Percentiles rank a stretch among this genome's conserved stretches.
Conservation (phyloP, 2,888 invertebrate species). For the Hirtodrosophila alboralis region DNA sequence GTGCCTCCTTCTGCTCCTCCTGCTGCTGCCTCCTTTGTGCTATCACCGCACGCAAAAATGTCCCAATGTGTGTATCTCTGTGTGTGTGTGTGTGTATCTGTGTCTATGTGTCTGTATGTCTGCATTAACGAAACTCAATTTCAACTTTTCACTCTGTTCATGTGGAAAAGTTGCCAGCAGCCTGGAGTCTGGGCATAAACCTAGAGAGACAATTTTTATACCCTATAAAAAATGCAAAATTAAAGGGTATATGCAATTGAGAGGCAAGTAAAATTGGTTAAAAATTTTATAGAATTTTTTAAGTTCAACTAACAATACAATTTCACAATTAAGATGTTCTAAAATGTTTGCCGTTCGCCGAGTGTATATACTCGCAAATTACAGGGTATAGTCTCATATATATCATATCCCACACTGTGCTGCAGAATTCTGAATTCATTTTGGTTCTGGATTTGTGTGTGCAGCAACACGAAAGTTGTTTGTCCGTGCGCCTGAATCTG, state of each 20-base stretch:
- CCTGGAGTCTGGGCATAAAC: conserved; percentile 30
- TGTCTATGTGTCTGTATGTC: conserved; percentile 33
- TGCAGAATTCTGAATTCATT: not conserved
- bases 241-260: conserved; percentile 11
- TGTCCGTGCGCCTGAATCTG: conserved; percentile 3
- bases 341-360: too few relatives aligned
- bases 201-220: conserved; percentile 33
- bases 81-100: conserved; percentile 9
- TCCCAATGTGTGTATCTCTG: conserved; percentile 18
- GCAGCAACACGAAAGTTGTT: conserved; percentile 11
- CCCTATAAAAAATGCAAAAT: conserved; percentile 26
- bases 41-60: conserved; percentile 48
- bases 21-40: conserved; percentile 37
- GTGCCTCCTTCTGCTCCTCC: conserved; percentile 4
- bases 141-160: conserved; percentile 69
- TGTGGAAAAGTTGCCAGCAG: conserved; percentile 62
- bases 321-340: too few relatives aligned
- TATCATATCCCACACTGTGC: too few relatives aligned
- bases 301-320: too few relatives aligned
- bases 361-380: conserved; percentile 3
- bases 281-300: too few relatives aligned
- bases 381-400: too few relatives aligned
- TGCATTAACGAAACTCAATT: conserved; percentile 67
- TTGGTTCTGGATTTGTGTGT: conserved; percentile 1
- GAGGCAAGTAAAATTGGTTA: too few relatives aligned